A percentile compares a stretch with the other conserved stretches of the same genome.
phyloP scores from a whole-genome alignment of 2,113 vertebrate species.

The Romanogobio albipinnatus region DNA sequence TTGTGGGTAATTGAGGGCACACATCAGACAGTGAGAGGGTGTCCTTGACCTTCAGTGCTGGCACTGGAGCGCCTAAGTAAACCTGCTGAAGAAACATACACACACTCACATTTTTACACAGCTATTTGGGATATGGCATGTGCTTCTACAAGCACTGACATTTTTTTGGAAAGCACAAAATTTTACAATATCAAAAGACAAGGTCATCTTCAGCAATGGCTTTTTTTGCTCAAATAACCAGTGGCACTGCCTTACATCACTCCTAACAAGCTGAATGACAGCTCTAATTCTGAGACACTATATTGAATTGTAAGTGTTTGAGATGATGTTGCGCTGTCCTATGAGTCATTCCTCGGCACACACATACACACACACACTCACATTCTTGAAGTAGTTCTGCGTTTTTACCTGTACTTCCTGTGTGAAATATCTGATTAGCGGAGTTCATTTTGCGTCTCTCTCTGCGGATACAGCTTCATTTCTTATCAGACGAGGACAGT shows the following conservation, averaged over 20 bases:
- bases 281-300: slow-evolving; percentile 10
- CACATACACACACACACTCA: slow-evolving; percentile 14
- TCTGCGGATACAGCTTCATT: slow-evolving; percentile 16
- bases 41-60: slow-evolving; percentile 71
- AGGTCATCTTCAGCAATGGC: not conserved
- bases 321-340: not conserved
- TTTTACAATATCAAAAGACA: not conserved
- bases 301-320: not conserved
- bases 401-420: slow-evolving; percentile 22
- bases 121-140: not conserved
- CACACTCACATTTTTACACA: not conserved
- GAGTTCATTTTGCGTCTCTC: slow-evolving; percentile 14
- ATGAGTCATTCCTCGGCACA: slow-evolving; percentile 7
- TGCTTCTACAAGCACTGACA: not conserved
- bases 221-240: not conserved
- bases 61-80: slow-evolving; percentile 41
- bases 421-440: slow-evolving; percentile 10
- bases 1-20: slow-evolving; percentile 62
- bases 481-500: slow-evolving; percentile 31
- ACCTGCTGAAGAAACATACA: slow-evolving; percentile 19
- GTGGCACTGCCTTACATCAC: not conserved
- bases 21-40: slow-evolving; percentile 52
- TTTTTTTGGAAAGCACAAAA: not conserved
- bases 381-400: not conserved
- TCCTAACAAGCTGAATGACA: slow-evolving; percentile 4